A percentile compares a stretch with the other conserved stretches of the same genome.
These are phyloP conservation scores for Drosophila gunungcola DNA, from an alignment of 1,140 invertebrate genomes.

Conservation along the genomic window DNA sequence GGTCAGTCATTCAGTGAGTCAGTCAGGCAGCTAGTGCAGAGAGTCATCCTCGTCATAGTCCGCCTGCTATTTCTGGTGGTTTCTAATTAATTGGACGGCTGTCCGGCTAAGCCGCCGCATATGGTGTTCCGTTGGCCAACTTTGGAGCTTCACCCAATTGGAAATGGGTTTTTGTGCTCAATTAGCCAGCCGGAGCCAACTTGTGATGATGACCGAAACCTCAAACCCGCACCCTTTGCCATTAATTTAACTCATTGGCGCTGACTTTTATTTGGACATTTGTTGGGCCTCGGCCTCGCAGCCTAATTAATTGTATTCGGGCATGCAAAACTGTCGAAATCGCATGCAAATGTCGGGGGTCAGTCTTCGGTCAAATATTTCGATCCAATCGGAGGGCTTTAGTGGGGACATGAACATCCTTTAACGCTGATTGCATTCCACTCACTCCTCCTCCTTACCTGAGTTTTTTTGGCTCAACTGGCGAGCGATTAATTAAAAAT, in stretches of 20 bases:
- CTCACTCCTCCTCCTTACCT: conserved; percentile 27
- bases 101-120: conserved; percentile 58
- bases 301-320: conserved; percentile 70
- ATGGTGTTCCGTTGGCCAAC: conserved; percentile 52
- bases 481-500: conserved; percentile 73
- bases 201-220: conserved; percentile 58
- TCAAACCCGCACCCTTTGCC: conserved; percentile 28
- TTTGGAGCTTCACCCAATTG: conserved; percentile 46
- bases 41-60: conserved; percentile 68
- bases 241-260: conserved; percentile 56
- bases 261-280: conserved; percentile 76
- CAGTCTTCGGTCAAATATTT: conserved; percentile 16
- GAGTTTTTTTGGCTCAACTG: conserved; percentile 15
- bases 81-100: conserved; percentile 79
- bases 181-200: conserved; percentile 57
- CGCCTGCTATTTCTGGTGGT: conserved; percentile 52
- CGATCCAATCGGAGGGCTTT: conserved; percentile 24
- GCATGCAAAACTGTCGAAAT: conserved; percentile 75
- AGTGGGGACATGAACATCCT: neutral
- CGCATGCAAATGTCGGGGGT: conserved; percentile 47
- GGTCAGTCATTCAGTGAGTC: neutral
- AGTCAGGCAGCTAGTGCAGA: neutral
- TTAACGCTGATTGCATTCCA: conserved; percentile 50
- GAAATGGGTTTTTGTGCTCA: conserved; percentile 59
- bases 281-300: conserved; percentile 50